phyloP scores from a whole-genome alignment of 1,140 invertebrate genomes.

The Holotrichia oblita region DNA sequence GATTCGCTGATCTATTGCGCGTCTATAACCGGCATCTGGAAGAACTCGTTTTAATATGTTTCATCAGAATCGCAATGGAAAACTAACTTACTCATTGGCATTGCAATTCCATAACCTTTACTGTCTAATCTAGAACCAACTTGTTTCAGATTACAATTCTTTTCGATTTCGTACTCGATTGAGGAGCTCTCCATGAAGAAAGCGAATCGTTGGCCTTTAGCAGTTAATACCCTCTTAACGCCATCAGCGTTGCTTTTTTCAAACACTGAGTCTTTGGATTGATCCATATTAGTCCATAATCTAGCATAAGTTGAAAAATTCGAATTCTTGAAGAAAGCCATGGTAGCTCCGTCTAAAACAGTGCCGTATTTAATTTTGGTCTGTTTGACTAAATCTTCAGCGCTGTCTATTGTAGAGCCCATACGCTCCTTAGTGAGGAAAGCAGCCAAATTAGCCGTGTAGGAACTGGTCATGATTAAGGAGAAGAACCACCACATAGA shows the following conservation, averaged over 20 bases:
- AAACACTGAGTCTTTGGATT: conserved; percentile 82
- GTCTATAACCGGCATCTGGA: conserved; percentile 76
- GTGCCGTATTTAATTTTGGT: conserved; percentile 90
- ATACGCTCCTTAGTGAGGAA: conserved; percentile 90
- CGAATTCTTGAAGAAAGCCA: conserved; percentile 76
- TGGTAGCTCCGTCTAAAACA: conserved; percentile 78
- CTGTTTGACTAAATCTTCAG: conserved; percentile 91
- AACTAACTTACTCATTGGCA: conserved; percentile 71
- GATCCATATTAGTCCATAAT: conserved; percentile 81
- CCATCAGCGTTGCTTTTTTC: conserved; percentile 84
- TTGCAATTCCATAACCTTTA: conserved; percentile 85
- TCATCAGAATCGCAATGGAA: neutral
- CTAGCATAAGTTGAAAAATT: conserved; percentile 74
- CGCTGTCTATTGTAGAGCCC: conserved; percentile 82
- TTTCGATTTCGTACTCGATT: conserved; percentile 80
- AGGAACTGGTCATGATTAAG: conserved; percentile 96
- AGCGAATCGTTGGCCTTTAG: conserved; percentile 73
- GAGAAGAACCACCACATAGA: conserved; percentile 98
- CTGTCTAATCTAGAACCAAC: conserved; percentile 79
- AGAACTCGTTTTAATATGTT: neutral
- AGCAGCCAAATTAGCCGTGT: conserved; percentile 95
- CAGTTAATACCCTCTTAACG: conserved; percentile 78
- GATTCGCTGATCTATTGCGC: conserved; percentile 77
- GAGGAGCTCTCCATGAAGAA: conserved; percentile 88
- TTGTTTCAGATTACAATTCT: conserved; percentile 80